Evolutionary conservation across 2,888 invertebrate genomes (phyloP).

Genomic region (Azorinus chamasolen): DNA sequence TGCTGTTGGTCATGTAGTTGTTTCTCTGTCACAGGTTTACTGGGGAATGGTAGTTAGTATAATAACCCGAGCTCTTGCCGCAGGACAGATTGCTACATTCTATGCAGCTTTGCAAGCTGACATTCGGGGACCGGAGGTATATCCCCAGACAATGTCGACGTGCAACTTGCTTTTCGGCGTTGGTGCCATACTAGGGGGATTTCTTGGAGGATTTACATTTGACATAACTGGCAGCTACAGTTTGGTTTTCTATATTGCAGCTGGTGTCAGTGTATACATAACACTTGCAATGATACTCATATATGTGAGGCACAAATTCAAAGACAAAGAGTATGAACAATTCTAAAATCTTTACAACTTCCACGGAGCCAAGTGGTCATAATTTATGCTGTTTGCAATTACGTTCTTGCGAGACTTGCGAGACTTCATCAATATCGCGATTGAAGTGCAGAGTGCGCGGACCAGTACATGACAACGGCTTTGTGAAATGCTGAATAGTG

Average conservation of each 20-base stretch:
- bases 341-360: no score
- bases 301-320: no score
- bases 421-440: no score
- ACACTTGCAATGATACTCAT: slow-evolving; percentile 10
- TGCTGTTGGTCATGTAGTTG: slow-evolving; percentile 25
- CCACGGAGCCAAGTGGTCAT: no score
- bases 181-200: slow-evolving; percentile 29
- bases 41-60: slow-evolving; percentile 39
- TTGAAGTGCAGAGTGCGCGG: no score
- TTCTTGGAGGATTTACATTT: slow-evolving; percentile 39
- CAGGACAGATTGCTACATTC: slow-evolving; percentile 20
- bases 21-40: slow-evolving; percentile 14
- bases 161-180: slow-evolving; percentile 31
- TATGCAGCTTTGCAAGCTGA: slow-evolving; percentile 32
- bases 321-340: no score
- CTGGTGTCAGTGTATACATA: slow-evolving; percentile 12
- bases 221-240: slow-evolving; percentile 50
- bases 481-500: no score
- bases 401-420: no score
- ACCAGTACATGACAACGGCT: no score
- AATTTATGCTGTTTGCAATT: no score
- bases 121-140: slow-evolving; percentile 32
- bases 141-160: slow-evolving; percentile 35
- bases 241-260: slow-evolving; percentile 38
- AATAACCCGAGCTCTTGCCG: slow-evolving; percentile 29